Evolutionary conservation across 2,797 vertebrate species (phyloP).

Genomic region (Crax fasciolata): DNA sequence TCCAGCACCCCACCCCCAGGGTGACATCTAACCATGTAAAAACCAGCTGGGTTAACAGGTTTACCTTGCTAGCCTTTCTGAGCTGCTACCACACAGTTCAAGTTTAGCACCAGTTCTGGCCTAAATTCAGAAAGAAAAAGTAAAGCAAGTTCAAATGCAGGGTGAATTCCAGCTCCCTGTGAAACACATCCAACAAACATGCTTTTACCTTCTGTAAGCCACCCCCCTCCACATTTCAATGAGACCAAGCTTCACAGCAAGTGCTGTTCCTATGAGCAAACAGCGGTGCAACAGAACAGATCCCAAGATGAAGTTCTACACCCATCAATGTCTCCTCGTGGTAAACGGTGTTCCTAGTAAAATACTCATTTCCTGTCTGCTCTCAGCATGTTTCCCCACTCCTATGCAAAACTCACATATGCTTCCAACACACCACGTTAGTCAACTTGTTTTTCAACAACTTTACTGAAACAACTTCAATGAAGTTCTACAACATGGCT

Average conservation of each 20-base stretch:
- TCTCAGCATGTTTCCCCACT: not conserved
- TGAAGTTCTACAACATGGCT: accelerated
- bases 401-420: not conserved
- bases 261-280: not conserved
- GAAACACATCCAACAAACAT: not conserved
- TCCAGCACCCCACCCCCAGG: not conserved
- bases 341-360: not conserved
- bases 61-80: slow-evolving; percentile 42
- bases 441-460: not conserved
- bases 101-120: not conserved
- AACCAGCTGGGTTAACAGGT: not conserved
- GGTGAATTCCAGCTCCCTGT: not conserved
- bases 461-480: not conserved
- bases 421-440: not conserved
- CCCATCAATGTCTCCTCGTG: not conserved
- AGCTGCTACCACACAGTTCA: not conserved
- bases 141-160: not conserved
- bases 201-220: not conserved
- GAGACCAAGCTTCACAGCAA: not conserved
- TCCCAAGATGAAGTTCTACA: not conserved
- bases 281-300: accelerated
- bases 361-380: not conserved
- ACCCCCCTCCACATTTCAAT: accelerated
- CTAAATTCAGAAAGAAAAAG: not conserved
- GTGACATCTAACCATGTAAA: not conserved